These are phyloP conservation scores for Onchidella celtica DNA, from an alignment of 2,888 invertebrate species.

Conservation along the genomic window DNA sequence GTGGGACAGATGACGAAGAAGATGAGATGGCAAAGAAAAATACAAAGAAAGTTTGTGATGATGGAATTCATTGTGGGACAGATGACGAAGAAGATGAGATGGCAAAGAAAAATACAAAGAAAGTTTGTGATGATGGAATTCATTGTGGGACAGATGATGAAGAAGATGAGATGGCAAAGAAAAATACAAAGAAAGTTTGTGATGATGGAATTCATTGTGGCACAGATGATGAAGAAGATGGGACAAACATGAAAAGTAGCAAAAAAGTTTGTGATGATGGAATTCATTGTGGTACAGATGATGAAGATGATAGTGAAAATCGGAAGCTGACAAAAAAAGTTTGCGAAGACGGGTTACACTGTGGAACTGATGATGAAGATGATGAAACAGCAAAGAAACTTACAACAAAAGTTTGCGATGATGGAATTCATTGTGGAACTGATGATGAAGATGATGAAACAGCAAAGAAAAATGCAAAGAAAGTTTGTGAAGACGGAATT, in stretches of 20 bases:
- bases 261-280: slow-evolving; percentile 58
- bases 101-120: slow-evolving; percentile 11
- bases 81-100: slow-evolving; percentile 50
- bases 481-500: slow-evolving; percentile 45
- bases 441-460: slow-evolving; percentile 53
- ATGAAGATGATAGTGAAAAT: slow-evolving; percentile 52
- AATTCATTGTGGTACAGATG: slow-evolving; percentile 61
- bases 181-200: slow-evolving; percentile 48
- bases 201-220: slow-evolving; percentile 60
- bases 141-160: slow-evolving; percentile 53
- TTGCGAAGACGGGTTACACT: slow-evolving; percentile 62
- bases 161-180: slow-evolving; percentile 16
- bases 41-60: slow-evolving; percentile 47
- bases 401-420: slow-evolving; percentile 52
- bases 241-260: slow-evolving; percentile 31
- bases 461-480: slow-evolving; percentile 6
- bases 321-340: slow-evolving; percentile 45
- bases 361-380: slow-evolving; percentile 59
- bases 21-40: slow-evolving; percentile 22
- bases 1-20: slow-evolving; percentile 58
- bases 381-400: slow-evolving; percentile 19
- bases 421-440: slow-evolving; percentile 57
- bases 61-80: slow-evolving; percentile 55
- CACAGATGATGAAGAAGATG: slow-evolving; percentile 50
- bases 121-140: slow-evolving; percentile 54